phyloP scores from a whole-genome alignment of 2,797 vertebrate species.

The Calcarius lapponicus region DNA sequence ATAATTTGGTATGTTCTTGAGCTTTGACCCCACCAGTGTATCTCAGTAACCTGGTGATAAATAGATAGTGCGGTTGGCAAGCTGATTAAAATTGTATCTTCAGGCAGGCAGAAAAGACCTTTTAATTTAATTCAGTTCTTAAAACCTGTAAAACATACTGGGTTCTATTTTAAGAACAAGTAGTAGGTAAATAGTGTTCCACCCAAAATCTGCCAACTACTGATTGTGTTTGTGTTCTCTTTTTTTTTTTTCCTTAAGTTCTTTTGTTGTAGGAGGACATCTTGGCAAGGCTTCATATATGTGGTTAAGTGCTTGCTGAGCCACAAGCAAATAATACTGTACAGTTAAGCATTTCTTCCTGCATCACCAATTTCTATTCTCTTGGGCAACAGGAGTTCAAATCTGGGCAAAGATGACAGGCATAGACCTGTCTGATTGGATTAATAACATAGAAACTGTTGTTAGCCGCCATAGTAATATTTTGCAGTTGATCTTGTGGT shows the following conservation, averaged over 20 bases:
- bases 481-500: conserved; percentile 20
- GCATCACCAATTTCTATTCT: conserved; percentile 51
- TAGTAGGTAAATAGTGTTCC: conserved; percentile 57
- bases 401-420: conserved; percentile 44
- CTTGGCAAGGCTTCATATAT: conserved; percentile 23
- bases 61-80: not conserved
- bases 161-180: conserved; percentile 24
- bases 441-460: conserved; percentile 47
- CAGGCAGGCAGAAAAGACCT: not conserved
- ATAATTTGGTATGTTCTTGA: not conserved
- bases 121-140: conserved; percentile 9
- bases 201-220: conserved; percentile 42
- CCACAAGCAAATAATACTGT: conserved; percentile 49
- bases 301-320: conserved; percentile 61
- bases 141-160: conserved; percentile 36
- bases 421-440: conserved; percentile 23
- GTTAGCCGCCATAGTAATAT: not conserved
- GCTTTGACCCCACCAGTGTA: not conserved
- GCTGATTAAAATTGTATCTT: not conserved
- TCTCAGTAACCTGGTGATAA: not conserved
- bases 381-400: conserved; percentile 54
- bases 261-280: conserved; percentile 62
- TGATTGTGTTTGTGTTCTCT: conserved; percentile 29
- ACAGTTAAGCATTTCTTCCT: conserved; percentile 63
- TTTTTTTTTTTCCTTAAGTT: not conserved